Evolutionary conservation across 2,797 vertebrate genomes (phyloP).

Genomic region (Diplodus puntazzo): DNA sequence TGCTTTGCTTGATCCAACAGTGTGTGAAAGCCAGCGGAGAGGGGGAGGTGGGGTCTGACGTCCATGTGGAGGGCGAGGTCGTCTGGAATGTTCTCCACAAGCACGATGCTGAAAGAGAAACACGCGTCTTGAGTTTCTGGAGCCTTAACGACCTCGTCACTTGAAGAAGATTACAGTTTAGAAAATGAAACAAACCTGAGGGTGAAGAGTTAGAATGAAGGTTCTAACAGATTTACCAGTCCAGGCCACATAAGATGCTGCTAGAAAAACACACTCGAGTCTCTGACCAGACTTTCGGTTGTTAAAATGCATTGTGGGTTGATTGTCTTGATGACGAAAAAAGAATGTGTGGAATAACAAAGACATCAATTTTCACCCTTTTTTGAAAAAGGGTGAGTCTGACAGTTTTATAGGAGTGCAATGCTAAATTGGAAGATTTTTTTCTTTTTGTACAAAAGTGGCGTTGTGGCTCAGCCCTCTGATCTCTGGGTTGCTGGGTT

Average conservation of each 20-base stretch:
- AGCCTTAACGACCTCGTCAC: neutral
- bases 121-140: constrained; percentile 10
- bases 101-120: constrained; percentile 87
- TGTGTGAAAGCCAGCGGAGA: constrained; percentile 91
- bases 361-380: neutral
- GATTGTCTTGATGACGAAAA: neutral
- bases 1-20: constrained; percentile 91
- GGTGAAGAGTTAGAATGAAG: neutral
- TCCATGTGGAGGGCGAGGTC: constrained; percentile 87
- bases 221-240: neutral
- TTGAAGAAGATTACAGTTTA: neutral
- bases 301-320: neutral
- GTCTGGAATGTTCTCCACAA: constrained; percentile 94
- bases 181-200: neutral
- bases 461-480: neutral
- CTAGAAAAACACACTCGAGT: neutral
- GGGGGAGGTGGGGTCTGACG: constrained; percentile 85
- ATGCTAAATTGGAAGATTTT: neutral
- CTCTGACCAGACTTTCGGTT: neutral
- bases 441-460: neutral
- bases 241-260: too few relatives aligned
- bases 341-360: neutral
- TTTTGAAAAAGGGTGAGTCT: neutral
- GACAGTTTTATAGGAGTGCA: neutral
- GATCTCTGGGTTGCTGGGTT: neutral